Evolutionary conservation across 2,113 vertebrate species (phyloP), one percentile per base, ranked within the genome.

Genomic region (Urocolius indicus): DNA sequence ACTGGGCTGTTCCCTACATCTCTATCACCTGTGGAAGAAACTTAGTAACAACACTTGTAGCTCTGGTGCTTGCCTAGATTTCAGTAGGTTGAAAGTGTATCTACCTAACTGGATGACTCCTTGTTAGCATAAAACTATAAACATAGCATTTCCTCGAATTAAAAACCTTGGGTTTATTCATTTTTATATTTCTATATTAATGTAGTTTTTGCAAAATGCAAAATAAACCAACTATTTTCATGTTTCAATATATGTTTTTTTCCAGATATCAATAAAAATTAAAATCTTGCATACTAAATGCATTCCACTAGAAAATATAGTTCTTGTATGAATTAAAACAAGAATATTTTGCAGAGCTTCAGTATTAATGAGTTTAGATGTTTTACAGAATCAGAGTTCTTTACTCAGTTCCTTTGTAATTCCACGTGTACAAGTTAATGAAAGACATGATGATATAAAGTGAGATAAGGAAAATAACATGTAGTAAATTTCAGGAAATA

Each of bases 131-230:
- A 45, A 22, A 13, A 54, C 5, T 57, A n/a, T 14, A 57, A 73
- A 46, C 3, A 34, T 9, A 30, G 2, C 5, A 55, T n/a, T 48
- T 81, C 8, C 30, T 9, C 71, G 45, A 59, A 49, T 11, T 80
- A 14, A 49, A 55, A 69, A 43, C 9, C 5, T 45, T 1, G 0
- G 1, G 15, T 76, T 72, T 7, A 75, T 65, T 43, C 0, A 30
- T 58, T 86, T 86, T 66, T 38, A 2, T 65, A 54, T 80, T 52
- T 71, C 23, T 73, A 6, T 16, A 67, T 41, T 55, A 38, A 46
- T 41, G 7, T 1, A 54, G 8, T 16, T 38, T 89, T 72, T 79
- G 5, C 6, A 68, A 76, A 93, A 71, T 13, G 13, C 5, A 38
- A 83, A 85, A 7, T 4, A 82, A 78, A 49, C 3, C 4, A 75